Base-by-base conservation (phyloP, 1,140 invertebrate species). In the Spodoptera frugiperda region DNA sequence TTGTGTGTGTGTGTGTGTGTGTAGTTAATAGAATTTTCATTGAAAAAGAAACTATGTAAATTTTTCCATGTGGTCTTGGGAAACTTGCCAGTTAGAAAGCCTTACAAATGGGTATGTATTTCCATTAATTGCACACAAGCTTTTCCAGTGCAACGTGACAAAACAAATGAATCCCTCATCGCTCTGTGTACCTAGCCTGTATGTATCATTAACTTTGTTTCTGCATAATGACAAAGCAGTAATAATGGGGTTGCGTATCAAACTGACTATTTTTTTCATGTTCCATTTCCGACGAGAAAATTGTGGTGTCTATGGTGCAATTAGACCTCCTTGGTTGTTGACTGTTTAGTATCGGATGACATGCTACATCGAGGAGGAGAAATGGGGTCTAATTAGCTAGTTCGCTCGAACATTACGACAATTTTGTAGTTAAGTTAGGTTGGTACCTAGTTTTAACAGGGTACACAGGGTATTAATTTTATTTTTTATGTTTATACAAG, bases 271-370 rank as follows among this genome's bases (percentile, higher is more conserved):
- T 84, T 83, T 81, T 86, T 86, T 85, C 76, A 87, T 80, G 85
- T 84, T 82, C 84, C 79, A 84, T 79, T 87, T 87, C 78, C 78
- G 67, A 77, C 55, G 53, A 79, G 80, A 75, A 84, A 87, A 88
- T 87, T 79, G 80, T 79, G 51, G 79, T 59, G 79, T 82, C 65
- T 46, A 74, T 72, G 48, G 57, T 80, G 30, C 77, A 83, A 87
- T 85, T 83, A 83, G 72, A 51, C 78, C 72, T 74, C 75, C 67
- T 67, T 54, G 57, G 63, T 68, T 48, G 67, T 54, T 78, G 75
- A 71, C 49, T 33, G 80, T 73, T 84, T 78, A 77, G 77, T 84
- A 51, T 81, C 80, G 72, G 73, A 79, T 80, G 78, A 82, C 79
- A 79, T 59, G 67, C 76, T 81, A 71, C 61, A 81, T 78, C 72